Evolutionary conservation across 2,888 invertebrate genomes (phyloP).

Genomic region (Amphipoea oculea): DNA sequence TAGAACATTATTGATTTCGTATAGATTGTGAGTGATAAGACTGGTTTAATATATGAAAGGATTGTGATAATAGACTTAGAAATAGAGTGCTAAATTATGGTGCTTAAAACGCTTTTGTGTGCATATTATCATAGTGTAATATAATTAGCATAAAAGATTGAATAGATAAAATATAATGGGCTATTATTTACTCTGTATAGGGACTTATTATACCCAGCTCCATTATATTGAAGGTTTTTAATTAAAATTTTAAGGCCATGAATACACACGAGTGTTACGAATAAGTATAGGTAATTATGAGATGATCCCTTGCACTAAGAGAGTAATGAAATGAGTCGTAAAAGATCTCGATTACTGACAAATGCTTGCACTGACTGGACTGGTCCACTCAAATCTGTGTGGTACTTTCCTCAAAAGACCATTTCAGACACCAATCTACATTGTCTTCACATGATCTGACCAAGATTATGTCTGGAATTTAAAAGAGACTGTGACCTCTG

Average conservation of each 20-base stretch:
- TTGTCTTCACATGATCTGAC: too few relatives aligned
- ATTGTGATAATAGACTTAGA: constrained; percentile 25
- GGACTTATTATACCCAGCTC: background rate
- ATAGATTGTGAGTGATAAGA: constrained; percentile 40
- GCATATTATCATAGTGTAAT: background rate
- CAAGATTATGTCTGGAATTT: too few relatives aligned
- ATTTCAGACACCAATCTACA: too few relatives aligned
- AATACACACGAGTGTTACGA: background rate
- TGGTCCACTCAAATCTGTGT: too few relatives aligned
- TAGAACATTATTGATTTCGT: constrained; percentile 35
- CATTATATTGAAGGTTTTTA: constrained; percentile 13
- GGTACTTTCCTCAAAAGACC: too few relatives aligned
- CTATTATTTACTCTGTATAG: constrained; percentile 3
- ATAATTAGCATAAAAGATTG: constrained; percentile 11
- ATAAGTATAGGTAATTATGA: too few relatives aligned
- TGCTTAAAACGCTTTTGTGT: background rate
- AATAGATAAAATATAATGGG: constrained; percentile 23
- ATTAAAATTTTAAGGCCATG: constrained; percentile 6
- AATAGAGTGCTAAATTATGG: background rate
- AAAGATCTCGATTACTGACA: background rate
- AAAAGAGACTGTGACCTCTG: too few relatives aligned
- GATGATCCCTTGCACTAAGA: background rate
- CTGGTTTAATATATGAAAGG: constrained; percentile 23
- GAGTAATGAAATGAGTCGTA: too few relatives aligned
- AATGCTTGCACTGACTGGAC: too few relatives aligned